phyloP scores from a whole-genome alignment of 2,888 invertebrate species.

The Chloromyia formosa region DNA sequence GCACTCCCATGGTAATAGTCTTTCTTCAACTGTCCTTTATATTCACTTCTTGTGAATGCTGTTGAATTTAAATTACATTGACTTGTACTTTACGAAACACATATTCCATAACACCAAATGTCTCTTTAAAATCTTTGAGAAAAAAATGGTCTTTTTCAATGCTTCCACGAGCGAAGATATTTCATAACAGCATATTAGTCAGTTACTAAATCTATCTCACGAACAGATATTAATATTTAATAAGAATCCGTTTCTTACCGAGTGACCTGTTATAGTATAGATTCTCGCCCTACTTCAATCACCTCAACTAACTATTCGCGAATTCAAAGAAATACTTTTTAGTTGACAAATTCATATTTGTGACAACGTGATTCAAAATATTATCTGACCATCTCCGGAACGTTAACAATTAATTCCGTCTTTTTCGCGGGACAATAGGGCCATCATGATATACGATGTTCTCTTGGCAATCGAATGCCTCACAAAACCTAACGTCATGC shows the following conservation, averaged over 20 bases:
- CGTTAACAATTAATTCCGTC: slow-evolving; percentile 49
- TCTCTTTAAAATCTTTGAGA: not conserved
- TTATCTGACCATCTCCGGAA: slow-evolving; percentile 49
- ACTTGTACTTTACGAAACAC: too few species aligned
- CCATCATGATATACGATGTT: slow-evolving; percentile 50
- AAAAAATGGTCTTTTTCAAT: too few species aligned
- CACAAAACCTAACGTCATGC: not conserved
- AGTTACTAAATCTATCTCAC: slow-evolving; percentile 37
- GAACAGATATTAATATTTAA: slow-evolving; percentile 36
- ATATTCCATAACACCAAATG: not conserved
- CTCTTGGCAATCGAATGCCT: slow-evolving; percentile 9
- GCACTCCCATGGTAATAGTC: too few species aligned
- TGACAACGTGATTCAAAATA: slow-evolving; percentile 50
- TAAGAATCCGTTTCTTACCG: not conserved
- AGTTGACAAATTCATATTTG: slow-evolving; percentile 50
- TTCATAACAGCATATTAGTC: slow-evolving; percentile 21
- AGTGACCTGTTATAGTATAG: not conserved
- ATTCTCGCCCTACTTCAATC: too few species aligned
- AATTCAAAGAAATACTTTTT: slow-evolving; percentile 44
- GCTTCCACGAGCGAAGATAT: slow-evolving; percentile 1
- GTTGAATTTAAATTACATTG: too few species aligned
- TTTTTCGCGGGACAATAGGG: slow-evolving; percentile 12
- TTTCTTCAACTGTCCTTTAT: too few species aligned
- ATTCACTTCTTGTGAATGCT: too few species aligned
- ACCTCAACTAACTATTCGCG: not conserved